phyloP scores from a whole-genome alignment of 2,113 vertebrate genomes.

The Syngnathus typhle region DNA sequence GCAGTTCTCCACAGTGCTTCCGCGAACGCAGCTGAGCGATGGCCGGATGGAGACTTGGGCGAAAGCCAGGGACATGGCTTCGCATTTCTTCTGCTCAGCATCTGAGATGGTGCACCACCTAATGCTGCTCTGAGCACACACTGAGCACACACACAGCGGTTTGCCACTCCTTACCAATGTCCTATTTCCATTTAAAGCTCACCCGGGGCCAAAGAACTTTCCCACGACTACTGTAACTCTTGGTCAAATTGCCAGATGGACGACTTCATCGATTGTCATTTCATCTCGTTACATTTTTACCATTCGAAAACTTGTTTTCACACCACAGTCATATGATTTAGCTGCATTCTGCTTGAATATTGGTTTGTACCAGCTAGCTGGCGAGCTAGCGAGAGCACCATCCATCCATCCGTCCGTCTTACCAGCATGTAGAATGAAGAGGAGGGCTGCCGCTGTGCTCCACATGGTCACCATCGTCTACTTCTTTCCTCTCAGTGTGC shows the following conservation, averaged over 20 bases:
- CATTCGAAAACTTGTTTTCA: too few relatives aligned
- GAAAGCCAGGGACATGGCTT: constrained; percentile 78
- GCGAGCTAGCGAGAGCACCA: too few relatives aligned
- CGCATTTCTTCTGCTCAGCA: constrained; percentile 77
- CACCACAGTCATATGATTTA: too few relatives aligned
- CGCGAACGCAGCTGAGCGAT: constrained; percentile 66
- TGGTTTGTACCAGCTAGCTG: too few relatives aligned
- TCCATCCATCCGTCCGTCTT: constrained; percentile 15
- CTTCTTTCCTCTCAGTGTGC: not conserved
- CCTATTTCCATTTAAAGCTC: too few relatives aligned
- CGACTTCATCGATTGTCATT: too few relatives aligned
- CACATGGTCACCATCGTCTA: constrained; percentile 48
- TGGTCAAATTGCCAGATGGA: too few relatives aligned
- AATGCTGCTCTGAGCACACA: constrained; percentile 58
- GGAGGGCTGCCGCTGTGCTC: constrained; percentile 38
- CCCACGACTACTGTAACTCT: too few relatives aligned
- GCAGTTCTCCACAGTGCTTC: constrained; percentile 65
- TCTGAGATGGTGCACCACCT: constrained; percentile 84
- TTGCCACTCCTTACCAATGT: too few relatives aligned
- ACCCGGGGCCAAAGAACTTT: too few relatives aligned
- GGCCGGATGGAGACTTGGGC: constrained; percentile 71
- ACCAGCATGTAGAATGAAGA: constrained; percentile 61
- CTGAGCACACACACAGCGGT: constrained; percentile 49
- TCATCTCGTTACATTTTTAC: too few relatives aligned
- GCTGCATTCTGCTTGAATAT: too few relatives aligned